A percentile compares a stretch with the other conserved stretches of the same genome.
Evolutionary conservation across 2,888 invertebrate genomes (phyloP).

Genomic region (Oconnorella tubifera): DNA sequence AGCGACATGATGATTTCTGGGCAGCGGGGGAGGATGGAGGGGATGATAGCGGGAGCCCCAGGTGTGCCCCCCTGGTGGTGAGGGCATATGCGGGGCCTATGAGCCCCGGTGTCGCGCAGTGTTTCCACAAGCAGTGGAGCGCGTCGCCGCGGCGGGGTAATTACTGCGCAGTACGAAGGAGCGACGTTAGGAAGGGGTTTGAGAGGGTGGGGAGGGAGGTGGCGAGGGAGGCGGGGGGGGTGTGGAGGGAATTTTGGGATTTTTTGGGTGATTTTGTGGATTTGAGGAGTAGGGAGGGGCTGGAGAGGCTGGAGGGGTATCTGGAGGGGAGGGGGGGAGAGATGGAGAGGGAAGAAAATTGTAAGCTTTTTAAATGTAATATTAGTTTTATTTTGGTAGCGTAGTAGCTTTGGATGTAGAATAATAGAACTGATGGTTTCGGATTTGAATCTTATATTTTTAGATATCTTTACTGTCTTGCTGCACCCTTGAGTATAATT

Average conservation of each 20-base stretch:
- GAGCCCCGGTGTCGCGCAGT: constrained; percentile 62
- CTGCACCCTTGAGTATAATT: neutral
- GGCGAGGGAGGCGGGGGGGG: constrained; percentile 43
- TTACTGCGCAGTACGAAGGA: constrained; percentile 55
- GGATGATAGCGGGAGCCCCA: constrained; percentile 38
- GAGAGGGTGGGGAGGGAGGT: constrained; percentile 67
- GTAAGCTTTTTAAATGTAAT: too few relatives aligned
- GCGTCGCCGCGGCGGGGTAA: constrained; percentile 67
- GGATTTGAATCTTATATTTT: too few relatives aligned
- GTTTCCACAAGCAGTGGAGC: constrained; percentile 67
- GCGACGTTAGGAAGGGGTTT: constrained; percentile 81
- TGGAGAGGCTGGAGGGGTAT: constrained; percentile 71
- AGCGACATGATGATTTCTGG: neutral
- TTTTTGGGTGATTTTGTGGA: constrained; percentile 80
- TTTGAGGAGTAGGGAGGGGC: constrained; percentile 70
- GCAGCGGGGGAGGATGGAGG: too few relatives aligned
- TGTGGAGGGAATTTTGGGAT: constrained; percentile 91
- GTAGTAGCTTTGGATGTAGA: too few relatives aligned
- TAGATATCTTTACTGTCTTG: neutral
- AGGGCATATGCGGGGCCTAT: constrained; percentile 86
- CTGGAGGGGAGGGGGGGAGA: constrained; percentile 56
- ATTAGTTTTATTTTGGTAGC: too few relatives aligned
- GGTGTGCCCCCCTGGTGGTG: constrained; percentile 42
- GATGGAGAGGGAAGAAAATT: neutral
- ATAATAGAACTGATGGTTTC: too few relatives aligned